Evolutionary conservation across 2,888 invertebrate genomes (phyloP), one percentile per base, ranked within the genome.

Genomic region (Rotaria sp.): DNA sequence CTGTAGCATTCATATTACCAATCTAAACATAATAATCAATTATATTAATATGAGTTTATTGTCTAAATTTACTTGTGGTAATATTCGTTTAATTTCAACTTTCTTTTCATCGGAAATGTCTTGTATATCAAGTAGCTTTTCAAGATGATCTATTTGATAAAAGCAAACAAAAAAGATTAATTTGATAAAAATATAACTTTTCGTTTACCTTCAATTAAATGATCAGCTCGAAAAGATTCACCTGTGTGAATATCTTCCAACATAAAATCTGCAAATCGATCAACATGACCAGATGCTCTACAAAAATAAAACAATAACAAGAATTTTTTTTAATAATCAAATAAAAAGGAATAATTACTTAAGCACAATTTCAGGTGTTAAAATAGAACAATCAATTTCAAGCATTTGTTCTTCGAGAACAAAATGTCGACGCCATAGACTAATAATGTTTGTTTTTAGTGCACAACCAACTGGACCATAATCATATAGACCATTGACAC

Each of bases 1-100:
- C 96, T 88, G 94, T 93, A 91, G 95, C 95, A 87, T 93, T 95
- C 94, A 96, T 95, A 8, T 96, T 96, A 92, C 97, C 97, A 87
- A 97, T 92, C 74, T 74, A 74, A 24, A 74, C 24, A 18, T 11
- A 55, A 26, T 21, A 30, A 15, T 59, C 13, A 59, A 57, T 26
- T n/a, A 18, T 57, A 57, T 57, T 13, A 24, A 55, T n/a, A 57
- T n/a, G 26, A 11, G 8, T 57, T 3, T 10, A 57, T n/a, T 10
- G n/a, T 57, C 11, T 11, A 24, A 21, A 74, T 0, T 38, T 74
- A 38, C 74, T 26, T 74, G 21, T 38, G 38, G 74, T 38, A 74
- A 41, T 35, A 74, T 24, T 74, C 7, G 18, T 38, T 74, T 26
- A 38, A 74, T 74, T 74, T 74, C 38, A 3, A 1, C 2, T 74